These are phyloP conservation scores for Rhinolophus sinicus DNA, from an alignment of 2,113 vertebrate species.

Conservation along the genomic window DNA sequence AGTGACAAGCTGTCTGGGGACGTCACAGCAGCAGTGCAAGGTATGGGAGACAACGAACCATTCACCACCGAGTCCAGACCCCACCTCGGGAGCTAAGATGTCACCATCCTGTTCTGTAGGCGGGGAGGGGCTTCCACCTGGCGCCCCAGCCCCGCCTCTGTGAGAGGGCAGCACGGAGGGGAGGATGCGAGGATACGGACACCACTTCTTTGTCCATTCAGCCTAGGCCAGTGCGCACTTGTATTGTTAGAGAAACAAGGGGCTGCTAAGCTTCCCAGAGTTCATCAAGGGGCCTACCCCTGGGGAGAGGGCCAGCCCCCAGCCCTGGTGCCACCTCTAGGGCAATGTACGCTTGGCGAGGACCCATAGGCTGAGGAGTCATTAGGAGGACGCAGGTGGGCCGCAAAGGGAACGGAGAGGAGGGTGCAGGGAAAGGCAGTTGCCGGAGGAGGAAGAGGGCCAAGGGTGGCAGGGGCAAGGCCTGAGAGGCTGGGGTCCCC, in stretches of 20 bases:
- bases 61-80: neutral
- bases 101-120: conserved; percentile 27
- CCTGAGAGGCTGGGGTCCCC: neutral
- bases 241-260: conserved; percentile 74
- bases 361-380: conserved; percentile 80
- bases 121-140: conserved; percentile 5
- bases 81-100: neutral
- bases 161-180: conserved; percentile 68
- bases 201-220: conserved; percentile 73
- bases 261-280: conserved; percentile 71
- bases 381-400: conserved; percentile 69
- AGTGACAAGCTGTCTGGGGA: neutral
- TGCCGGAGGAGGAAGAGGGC: conserved; percentile 69
- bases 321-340: conserved; percentile 23
- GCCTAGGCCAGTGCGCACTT: conserved; percentile 70
- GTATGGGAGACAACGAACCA: neutral
- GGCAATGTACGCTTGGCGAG: conserved; percentile 71
- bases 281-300: conserved; percentile 73
- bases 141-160: neutral
- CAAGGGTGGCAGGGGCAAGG: neutral
- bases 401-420: conserved; percentile 63
- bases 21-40: neutral
- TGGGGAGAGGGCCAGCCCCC: conserved; percentile 37
- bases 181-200: conserved; percentile 66
- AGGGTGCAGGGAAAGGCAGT: conserved; percentile 60